Evolutionary conservation across 2,113 vertebrate genomes (phyloP).

Genomic region (Cairina moschata): DNA sequence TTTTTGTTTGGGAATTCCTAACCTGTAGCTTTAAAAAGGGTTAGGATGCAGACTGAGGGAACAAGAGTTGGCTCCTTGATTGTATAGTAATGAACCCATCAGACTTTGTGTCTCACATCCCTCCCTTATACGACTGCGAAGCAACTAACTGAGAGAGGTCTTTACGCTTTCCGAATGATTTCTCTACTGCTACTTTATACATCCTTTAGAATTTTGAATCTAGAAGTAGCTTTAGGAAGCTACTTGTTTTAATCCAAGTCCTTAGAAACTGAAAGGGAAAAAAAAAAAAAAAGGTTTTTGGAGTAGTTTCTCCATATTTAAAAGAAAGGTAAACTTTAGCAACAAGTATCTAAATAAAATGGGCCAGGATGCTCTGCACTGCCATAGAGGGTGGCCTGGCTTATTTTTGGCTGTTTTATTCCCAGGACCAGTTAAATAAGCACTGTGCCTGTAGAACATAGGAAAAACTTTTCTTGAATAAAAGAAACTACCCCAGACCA

Average conservation of each 20-base stretch:
- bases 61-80: background rate
- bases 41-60: background rate
- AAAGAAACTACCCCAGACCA: background rate
- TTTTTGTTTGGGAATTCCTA: background rate
- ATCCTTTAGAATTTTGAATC: background rate
- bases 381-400: conserved; percentile 19
- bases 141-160: background rate
- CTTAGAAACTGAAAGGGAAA: background rate
- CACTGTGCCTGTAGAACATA: conserved; percentile 22
- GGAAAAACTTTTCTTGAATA: background rate
- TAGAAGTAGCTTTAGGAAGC: conserved; percentile 10
- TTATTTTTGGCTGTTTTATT: conserved; percentile 34
- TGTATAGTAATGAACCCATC: background rate
- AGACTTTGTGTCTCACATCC: background rate
- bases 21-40: background rate
- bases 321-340: background rate
- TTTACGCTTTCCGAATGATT: background rate
- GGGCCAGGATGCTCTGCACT: conserved; percentile 27
- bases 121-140: background rate
- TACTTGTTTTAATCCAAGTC: background rate
- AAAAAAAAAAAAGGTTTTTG: background rate
- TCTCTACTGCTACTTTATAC: background rate
- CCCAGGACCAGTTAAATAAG: background rate
- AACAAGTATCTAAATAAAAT: background rate
- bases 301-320: background rate